phyloP scores from a whole-genome alignment of 2,113 vertebrate species.

The Nanorana parkeri region DNA sequence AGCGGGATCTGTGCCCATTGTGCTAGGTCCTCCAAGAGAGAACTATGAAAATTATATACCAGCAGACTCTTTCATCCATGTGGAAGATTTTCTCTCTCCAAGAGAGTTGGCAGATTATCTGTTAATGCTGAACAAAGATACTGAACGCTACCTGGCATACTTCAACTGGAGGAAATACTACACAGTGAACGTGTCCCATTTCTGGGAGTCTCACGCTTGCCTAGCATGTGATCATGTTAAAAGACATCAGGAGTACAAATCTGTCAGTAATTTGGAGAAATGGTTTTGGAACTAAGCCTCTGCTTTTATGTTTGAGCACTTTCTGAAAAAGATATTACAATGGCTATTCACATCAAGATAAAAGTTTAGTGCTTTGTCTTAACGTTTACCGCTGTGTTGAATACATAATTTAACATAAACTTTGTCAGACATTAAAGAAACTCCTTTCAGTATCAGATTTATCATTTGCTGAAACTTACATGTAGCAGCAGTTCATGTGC shows the following conservation, averaged over 20 bases:
- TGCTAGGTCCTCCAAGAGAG: constrained; percentile 88
- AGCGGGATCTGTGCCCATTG: constrained; percentile 91
- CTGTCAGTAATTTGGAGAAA: constrained; percentile 91
- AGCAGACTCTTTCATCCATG: constrained; percentile 93
- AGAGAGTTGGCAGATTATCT: constrained; percentile 93
- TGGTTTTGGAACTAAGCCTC: constrained; percentile 90
- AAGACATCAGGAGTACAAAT: constrained; percentile 93
- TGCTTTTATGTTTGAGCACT: constrained; percentile 55
- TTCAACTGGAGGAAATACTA: constrained; percentile 95
- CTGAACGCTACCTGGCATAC: constrained; percentile 91
- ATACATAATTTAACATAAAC: constrained; percentile 68
- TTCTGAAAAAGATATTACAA: constrained; percentile 63
- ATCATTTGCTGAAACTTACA: constrained; percentile 69
- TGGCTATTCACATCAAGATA: constrained; percentile 54
- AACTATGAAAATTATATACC: constrained; percentile 97
- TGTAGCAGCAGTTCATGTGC: constrained; percentile 67
- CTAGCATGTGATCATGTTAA: constrained; percentile 91
- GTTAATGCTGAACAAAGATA: constrained; percentile 92
- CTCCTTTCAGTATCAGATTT: constrained; percentile 58
- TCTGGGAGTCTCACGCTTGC: constrained; percentile 97
- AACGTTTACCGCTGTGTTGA: constrained; percentile 62
- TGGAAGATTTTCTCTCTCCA: constrained; percentile 91
- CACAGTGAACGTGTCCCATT: constrained; percentile 89
- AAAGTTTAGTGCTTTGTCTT: constrained; percentile 52
- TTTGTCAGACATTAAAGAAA: constrained; percentile 67